Conservation (phyloP, 2,113 vertebrate genomes). For the Mastomys natalensis region DNA sequence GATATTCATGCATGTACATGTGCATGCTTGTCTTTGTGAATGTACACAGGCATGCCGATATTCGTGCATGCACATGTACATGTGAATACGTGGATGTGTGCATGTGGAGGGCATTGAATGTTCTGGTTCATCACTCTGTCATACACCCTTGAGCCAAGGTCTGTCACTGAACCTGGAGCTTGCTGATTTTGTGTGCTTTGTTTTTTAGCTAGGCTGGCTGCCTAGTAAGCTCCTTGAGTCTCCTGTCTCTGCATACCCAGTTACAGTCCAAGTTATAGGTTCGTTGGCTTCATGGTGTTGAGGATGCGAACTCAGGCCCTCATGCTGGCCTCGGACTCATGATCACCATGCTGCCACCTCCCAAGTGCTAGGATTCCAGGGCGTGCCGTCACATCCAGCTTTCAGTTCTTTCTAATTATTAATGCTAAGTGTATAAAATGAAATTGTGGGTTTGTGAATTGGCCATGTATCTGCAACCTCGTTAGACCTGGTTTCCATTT, state of each 20-base stretch:
- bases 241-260: background rate
- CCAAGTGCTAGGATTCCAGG: background rate
- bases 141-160: background rate
- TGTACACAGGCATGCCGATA: background rate
- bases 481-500: background rate
- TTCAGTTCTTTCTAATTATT: conserved; percentile 28
- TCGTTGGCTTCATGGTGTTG: background rate
- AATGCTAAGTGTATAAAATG: background rate
- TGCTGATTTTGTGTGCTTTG: background rate
- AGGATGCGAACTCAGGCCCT: background rate
- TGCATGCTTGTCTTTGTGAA: background rate
- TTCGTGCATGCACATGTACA: background rate
- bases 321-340: background rate
- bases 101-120: background rate
- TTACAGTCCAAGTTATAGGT: background rate
- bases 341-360: background rate
- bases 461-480: background rate
- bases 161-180: background rate
- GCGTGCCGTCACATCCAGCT: background rate
- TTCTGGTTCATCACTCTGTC: background rate
- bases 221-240: background rate
- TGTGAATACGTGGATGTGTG: background rate
- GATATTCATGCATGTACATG: background rate
- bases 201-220: background rate
- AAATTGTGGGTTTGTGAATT: conserved; percentile 11